A percentile compares a stretch with the other conserved stretches of the same genome.
Evolutionary conservation across 1,140 invertebrate genomes (phyloP).

Genomic region (Drepana arcuata): DNA sequence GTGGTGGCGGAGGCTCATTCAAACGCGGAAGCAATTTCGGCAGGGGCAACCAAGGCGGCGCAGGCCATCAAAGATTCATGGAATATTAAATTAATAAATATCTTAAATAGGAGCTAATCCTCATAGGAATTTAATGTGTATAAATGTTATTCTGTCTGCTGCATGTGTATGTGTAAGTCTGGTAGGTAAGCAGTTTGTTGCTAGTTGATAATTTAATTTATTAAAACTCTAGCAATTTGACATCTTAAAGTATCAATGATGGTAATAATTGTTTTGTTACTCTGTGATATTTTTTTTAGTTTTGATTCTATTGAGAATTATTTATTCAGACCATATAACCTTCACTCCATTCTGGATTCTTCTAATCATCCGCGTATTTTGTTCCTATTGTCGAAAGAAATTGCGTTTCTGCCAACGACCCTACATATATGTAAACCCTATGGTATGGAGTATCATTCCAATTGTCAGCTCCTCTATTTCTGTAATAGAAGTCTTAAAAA

Average conservation of each 20-base stretch:
- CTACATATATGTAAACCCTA: too few species aligned
- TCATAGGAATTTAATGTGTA: constrained; percentile 42
- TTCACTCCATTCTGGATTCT: too few species aligned
- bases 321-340: too few species aligned
- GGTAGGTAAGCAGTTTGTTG: too few species aligned
- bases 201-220: constrained; percentile 24
- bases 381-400: too few species aligned
- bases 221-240: constrained; percentile 10
- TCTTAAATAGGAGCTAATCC: constrained; percentile 48
- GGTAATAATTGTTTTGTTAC: constrained; percentile 27
- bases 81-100: constrained; percentile 45
- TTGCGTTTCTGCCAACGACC: too few species aligned
- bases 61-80: constrained; percentile 70
- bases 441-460: too few species aligned
- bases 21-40: constrained; percentile 53
- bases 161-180: too few species aligned
- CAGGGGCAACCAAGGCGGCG: constrained; percentile 43
- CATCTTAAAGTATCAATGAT: constrained; percentile 8
- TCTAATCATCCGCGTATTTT: too few species aligned
- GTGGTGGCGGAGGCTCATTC: constrained; percentile 58
- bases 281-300: constrained; percentile 45
- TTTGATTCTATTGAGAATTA: constrained; percentile 39
- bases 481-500: too few species aligned
- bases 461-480: too few species aligned
- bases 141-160: constrained; percentile 22